Conservation (phyloP, 2,797 vertebrate species). For the Falco rusticolus region DNA sequence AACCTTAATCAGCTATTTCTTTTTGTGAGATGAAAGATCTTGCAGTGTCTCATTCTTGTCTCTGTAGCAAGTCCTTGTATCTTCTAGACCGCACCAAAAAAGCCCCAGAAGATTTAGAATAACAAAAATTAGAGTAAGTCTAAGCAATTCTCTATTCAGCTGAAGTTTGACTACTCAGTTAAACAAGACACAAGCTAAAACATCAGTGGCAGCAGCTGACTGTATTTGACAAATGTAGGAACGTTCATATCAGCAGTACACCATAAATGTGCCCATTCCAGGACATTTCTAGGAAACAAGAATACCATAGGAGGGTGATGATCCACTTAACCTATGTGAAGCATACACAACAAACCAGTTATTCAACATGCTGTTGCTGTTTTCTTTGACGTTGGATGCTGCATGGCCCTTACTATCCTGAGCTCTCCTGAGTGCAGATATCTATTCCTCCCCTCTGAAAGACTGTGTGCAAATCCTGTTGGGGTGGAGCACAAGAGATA, state of each 20-base stretch:
- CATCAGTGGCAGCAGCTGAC: not conserved
- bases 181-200: not conserved
- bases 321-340: not conserved
- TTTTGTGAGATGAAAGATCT: not conserved
- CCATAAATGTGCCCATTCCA: not conserved
- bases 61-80: not conserved
- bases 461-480: not conserved
- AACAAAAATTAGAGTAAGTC: not conserved
- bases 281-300: conserved; percentile 43
- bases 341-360: conserved; percentile 54
- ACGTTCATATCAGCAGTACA: not conserved
- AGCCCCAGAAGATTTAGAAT: not conserved
- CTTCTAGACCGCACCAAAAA: not conserved
- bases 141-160: not conserved
- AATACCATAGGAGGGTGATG: not conserved
- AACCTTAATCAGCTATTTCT: not conserved
- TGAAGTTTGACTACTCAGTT: not conserved
- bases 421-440: not conserved
- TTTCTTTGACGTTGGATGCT: not conserved
- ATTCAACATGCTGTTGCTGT: conserved; percentile 25
- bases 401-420: not conserved
- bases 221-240: not conserved
- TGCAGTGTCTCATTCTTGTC: not conserved
- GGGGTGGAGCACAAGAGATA: conserved; percentile 22
- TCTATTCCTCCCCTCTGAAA: conserved; percentile 15